Evolutionary conservation across 2,113 vertebrate species (phyloP).

Genomic region (Orthochromis malagaraziensis): DNA sequence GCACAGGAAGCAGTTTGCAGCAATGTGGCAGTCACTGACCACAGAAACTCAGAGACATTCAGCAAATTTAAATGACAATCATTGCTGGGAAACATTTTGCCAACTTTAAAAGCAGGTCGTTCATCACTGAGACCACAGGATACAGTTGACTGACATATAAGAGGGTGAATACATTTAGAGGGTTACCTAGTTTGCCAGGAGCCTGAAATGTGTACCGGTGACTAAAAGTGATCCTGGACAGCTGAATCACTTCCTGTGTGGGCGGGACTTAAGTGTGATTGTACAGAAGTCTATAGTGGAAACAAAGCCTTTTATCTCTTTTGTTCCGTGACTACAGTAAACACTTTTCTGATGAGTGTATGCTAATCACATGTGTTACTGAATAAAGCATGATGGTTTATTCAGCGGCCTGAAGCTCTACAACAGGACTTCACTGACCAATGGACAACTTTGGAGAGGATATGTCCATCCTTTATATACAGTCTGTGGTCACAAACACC

Average conservation of each 20-base stretch:
- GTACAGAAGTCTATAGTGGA: not conserved
- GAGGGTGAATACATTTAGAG: not conserved
- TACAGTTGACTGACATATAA: not conserved
- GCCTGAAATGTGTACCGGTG: not conserved
- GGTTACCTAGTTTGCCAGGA: not conserved
- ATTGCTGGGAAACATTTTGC: not conserved
- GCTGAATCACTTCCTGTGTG: not conserved
- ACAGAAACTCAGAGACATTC: not conserved
- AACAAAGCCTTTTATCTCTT: not conserved
- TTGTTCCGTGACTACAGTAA: not conserved
- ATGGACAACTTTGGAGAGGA: not conserved
- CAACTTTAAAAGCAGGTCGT: not conserved
- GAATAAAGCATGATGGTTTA: not conserved
- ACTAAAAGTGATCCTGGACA: not conserved
- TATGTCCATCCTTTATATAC: not conserved
- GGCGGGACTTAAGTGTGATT: not conserved
- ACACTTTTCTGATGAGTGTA: not conserved
- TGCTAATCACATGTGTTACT: not conserved
- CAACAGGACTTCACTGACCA: not conserved
- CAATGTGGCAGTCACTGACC: not conserved
- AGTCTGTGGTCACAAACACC: not conserved
- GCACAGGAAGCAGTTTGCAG: fast-evolving
- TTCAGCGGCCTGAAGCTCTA: not conserved
- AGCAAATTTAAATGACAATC: too few relatives aligned
- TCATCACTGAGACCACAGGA: not conserved